Percentiles rank a stretch among this genome's conserved stretches.
These are phyloP conservation scores for Turritopsis rubra DNA, from an alignment of 30 jellyfish, hydroid and myxozoan genomes.

Conservation along the genomic window DNA sequence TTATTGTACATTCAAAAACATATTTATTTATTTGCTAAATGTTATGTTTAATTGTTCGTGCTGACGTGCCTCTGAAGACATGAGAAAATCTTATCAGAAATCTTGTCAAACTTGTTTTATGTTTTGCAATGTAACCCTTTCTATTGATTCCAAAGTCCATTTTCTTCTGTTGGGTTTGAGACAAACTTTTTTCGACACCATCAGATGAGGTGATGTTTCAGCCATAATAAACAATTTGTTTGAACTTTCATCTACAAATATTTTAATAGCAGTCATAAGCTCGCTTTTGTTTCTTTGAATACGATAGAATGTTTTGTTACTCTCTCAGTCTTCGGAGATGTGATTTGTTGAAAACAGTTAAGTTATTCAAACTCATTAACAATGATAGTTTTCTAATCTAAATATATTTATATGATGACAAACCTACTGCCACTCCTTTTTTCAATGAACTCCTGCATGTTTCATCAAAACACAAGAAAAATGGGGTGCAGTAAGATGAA, in stretches of 20 bases:
- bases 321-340: background rate
- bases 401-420: background rate
- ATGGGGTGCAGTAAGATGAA: background rate
- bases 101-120: background rate
- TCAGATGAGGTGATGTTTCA: background rate
- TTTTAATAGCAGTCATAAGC: background rate
- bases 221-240: background rate
- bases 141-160: background rate
- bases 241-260: background rate
- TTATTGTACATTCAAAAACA: background rate
- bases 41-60: background rate
- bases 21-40: slow-evolving; percentile 1
- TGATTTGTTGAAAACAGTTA: background rate
- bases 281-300: background rate
- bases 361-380: background rate
- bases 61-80: background rate
- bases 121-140: background rate
- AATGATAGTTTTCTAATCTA: background rate
- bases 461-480: background rate
- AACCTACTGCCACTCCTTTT: background rate
- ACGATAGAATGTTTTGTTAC: background rate
- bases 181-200: background rate
- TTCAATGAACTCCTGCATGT: background rate
- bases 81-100: background rate
- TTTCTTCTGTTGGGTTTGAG: background rate